These are phyloP conservation scores for Drosophila formosana DNA, from an alignment of 2,888 invertebrate species.

Conservation along the genomic window DNA sequence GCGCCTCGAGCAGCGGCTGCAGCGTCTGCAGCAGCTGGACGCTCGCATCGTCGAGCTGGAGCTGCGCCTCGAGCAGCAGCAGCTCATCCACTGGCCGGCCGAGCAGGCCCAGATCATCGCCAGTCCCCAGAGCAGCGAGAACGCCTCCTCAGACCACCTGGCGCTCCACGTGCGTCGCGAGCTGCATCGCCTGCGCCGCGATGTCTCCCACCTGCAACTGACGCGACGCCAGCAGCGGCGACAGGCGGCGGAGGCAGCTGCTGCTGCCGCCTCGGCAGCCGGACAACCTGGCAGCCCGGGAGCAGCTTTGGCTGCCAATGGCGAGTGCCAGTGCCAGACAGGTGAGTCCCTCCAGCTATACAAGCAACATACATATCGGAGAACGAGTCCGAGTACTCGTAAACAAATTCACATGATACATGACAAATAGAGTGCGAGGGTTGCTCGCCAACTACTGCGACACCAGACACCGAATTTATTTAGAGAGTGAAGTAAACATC, in stretches of 20 bases:
- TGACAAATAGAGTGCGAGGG: not conserved
- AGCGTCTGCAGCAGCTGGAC: constrained; percentile 83
- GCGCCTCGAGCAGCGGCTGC: constrained; percentile 82
- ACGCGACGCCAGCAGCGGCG: constrained; percentile 84
- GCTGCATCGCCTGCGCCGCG: constrained; percentile 84
- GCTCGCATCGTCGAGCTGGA: constrained; percentile 84
- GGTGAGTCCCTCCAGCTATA: constrained; percentile 85
- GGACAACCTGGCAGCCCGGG: constrained; percentile 82
- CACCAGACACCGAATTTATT: too few species aligned
- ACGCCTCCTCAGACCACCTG: constrained; percentile 58
- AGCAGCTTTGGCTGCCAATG: constrained; percentile 21
- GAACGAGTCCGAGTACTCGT: not conserved
- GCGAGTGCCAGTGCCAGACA: constrained; percentile 90
- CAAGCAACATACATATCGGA: not conserved
- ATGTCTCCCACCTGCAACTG: constrained; percentile 84
- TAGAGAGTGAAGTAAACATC: too few species aligned
- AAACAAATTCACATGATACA: not conserved
- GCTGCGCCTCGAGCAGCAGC: constrained; percentile 78
- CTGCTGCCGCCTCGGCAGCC: constrained; percentile 55
- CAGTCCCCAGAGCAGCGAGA: constrained; percentile 38
- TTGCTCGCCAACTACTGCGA: too few species aligned
- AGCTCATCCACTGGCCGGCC: constrained; percentile 67
- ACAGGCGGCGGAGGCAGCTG: constrained; percentile 76
- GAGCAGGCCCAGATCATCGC: constrained; percentile 66
- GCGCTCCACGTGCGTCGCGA: constrained; percentile 83